phyloP scores from a whole-genome alignment of 2,113 vertebrate genomes.

The Mellivora capensis region DNA sequence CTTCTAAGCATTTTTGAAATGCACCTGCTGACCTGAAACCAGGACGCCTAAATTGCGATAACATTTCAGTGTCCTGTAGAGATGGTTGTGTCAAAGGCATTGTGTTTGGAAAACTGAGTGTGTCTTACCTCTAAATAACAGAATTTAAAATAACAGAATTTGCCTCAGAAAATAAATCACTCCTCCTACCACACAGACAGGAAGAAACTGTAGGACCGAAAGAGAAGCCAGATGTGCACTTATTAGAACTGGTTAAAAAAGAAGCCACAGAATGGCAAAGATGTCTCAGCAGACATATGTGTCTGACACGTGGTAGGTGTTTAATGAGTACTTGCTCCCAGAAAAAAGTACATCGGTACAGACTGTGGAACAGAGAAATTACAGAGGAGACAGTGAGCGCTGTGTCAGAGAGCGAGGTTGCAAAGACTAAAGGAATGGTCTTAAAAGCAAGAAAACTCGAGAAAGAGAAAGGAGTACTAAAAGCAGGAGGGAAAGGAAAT shows the following conservation, averaged over 20 bases:
- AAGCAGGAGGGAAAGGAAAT: neutral
- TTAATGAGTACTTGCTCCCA: neutral
- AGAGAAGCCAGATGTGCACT: neutral
- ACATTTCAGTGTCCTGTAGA: neutral
- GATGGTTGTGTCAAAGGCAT: neutral
- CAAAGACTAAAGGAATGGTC: neutral
- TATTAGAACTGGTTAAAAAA: neutral
- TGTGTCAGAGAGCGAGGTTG: neutral
- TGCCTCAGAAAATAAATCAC: neutral
- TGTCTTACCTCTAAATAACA: neutral
- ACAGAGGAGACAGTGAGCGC: neutral
- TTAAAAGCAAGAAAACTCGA: neutral
- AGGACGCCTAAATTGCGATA: neutral
- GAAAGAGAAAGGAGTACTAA: neutral
- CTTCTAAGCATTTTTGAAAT: neutral
- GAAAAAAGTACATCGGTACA: neutral
- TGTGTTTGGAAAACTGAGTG: neutral
- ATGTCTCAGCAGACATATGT: neutral
- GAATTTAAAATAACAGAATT: conserved; percentile 13
- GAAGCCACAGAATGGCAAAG: neutral
- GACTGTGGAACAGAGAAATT: neutral
- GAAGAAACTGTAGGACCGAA: neutral
- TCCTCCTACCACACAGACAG: neutral
- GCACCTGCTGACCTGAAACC: neutral
- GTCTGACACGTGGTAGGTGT: neutral